Conservation (phyloP, 2,797 vertebrate species). For the Rallus crepitans region DNA sequence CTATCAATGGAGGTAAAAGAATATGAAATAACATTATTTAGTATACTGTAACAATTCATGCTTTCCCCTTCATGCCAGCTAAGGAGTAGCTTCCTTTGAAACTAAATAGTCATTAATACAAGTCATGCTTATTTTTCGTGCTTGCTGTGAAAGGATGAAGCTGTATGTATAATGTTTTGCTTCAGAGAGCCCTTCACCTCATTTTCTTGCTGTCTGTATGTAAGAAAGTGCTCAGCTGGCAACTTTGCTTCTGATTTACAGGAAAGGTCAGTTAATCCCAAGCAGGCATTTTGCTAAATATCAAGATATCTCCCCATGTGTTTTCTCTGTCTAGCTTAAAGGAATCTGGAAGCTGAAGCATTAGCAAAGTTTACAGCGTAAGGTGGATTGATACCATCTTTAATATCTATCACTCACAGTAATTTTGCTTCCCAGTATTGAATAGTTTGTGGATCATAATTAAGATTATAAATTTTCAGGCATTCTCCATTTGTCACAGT, state of each 20-base stretch:
- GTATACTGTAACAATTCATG: not conserved
- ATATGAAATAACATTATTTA: not conserved
- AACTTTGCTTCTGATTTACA: constrained; percentile 74
- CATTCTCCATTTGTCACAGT: not conserved
- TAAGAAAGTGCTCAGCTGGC: constrained; percentile 59
- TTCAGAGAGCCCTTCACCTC: constrained; percentile 56
- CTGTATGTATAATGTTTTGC: constrained; percentile 13
- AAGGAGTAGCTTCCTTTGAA: not conserved
- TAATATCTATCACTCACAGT: not conserved
- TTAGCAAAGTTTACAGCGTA: constrained; percentile 23
- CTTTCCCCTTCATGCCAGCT: not conserved
- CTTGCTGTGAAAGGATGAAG: not conserved
- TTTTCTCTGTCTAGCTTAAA: constrained; percentile 38
- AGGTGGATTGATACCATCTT: not conserved
- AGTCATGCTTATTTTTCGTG: not conserved
- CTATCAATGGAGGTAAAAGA: not conserved
- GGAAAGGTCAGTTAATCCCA: constrained; percentile 77
- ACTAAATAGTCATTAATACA: constrained; percentile 8
- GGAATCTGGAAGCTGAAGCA: constrained; percentile 6
- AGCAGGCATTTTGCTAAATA: constrained; percentile 74
- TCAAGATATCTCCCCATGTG: constrained; percentile 42
- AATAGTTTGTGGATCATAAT: constrained; percentile 13
- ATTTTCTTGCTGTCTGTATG: constrained; percentile 57
- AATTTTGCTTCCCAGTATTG: not conserved
- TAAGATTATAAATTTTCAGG: constrained; percentile 7